phyloP scores from a whole-genome alignment of 1,140 invertebrate genomes.

The Heterodera schachtii region DNA sequence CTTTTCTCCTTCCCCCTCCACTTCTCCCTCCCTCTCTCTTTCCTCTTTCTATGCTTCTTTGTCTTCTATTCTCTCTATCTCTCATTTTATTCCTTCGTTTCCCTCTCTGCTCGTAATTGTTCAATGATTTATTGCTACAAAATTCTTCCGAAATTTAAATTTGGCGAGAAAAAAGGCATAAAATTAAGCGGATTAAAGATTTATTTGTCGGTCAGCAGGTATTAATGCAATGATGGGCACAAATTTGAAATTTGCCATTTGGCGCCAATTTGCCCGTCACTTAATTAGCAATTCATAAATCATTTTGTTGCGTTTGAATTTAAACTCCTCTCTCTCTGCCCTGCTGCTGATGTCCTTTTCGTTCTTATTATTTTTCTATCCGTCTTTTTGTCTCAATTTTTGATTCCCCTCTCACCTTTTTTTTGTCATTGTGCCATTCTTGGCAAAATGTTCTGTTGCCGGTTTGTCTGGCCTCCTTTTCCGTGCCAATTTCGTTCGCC shows the following conservation, averaged over 20 bases:
- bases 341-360: too few relatives aligned
- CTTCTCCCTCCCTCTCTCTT: neutral
- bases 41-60: neutral
- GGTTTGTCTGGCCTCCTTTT: neutral
- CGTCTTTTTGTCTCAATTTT: too few relatives aligned
- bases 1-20: neutral
- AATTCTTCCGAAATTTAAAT: neutral
- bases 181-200: neutral
- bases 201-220: too few relatives aligned
- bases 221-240: too few relatives aligned
- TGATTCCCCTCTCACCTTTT: neutral
- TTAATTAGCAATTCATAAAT: neutral
- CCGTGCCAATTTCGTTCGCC: neutral
- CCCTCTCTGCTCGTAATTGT: neutral
- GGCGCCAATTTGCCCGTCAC: neutral
- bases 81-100: neutral
- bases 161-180: neutral
- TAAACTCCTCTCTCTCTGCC: too few relatives aligned
- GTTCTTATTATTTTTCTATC: too few relatives aligned
- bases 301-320: too few relatives aligned
- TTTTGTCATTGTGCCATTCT: neutral
- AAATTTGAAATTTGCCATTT: neutral
- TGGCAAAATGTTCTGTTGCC: neutral
- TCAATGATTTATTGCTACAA: neutral
- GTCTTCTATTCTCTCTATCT: neutral